These are phyloP conservation scores for Staurois parvus DNA, from an alignment of 2,797 vertebrate genomes.

Conservation along the genomic window DNA sequence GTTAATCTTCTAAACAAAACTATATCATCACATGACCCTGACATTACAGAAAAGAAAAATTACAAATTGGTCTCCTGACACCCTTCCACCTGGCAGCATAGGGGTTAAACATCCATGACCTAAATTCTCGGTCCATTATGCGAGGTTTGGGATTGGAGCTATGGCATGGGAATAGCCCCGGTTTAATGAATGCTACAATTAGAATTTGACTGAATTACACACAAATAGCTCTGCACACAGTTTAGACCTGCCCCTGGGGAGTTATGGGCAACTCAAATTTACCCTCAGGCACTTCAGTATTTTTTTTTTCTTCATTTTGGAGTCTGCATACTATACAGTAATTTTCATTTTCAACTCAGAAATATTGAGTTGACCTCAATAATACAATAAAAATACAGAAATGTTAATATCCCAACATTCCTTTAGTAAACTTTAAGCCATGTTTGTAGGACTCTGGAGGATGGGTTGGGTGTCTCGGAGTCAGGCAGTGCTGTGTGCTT, in stretches of 20 bases:
- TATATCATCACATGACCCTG: slow-evolving; percentile 18
- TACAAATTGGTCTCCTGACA: neutral
- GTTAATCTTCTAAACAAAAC: neutral
- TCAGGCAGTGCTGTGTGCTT: neutral
- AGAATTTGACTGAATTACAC: slow-evolving; percentile 88
- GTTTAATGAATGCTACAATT: slow-evolving; percentile 89
- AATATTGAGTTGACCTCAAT: slow-evolving; percentile 66
- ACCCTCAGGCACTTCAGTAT: slow-evolving; percentile 80
- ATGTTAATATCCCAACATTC: slow-evolving; percentile 15
- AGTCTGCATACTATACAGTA: slow-evolving; percentile 75
- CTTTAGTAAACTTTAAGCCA: slow-evolving; percentile 33
- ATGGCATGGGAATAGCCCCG: slow-evolving; percentile 82
- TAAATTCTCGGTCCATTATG: slow-evolving; percentile 79
- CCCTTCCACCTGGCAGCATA: slow-evolving; percentile 15
- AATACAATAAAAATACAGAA: slow-evolving; percentile 36
- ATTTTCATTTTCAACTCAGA: slow-evolving; percentile 75
- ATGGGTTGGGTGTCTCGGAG: neutral
- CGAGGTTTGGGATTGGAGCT: slow-evolving; percentile 77
- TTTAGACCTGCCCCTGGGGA: slow-evolving; percentile 83
- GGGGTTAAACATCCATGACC: slow-evolving; percentile 71
- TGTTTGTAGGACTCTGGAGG: neutral
- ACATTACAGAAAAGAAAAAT: neutral
- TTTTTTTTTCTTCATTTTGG: slow-evolving; percentile 67
- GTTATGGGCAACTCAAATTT: slow-evolving; percentile 85
- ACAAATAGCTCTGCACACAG: slow-evolving; percentile 83